A percentile compares a stretch with the other conserved stretches of the same genome.
Evolutionary conservation across 1,140 invertebrate species (phyloP).

Genomic region (Bombus waltoni): DNA sequence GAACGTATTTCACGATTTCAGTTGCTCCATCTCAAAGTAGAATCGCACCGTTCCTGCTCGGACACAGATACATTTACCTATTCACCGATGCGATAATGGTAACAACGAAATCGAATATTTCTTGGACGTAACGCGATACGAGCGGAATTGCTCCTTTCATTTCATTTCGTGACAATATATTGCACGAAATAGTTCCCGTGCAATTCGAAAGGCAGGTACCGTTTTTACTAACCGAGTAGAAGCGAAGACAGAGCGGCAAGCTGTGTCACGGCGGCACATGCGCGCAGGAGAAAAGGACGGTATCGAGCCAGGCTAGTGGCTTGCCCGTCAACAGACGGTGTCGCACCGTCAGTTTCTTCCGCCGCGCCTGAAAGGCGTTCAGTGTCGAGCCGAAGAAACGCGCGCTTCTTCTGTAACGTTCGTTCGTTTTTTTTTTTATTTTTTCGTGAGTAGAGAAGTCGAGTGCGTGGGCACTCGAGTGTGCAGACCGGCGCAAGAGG

Average conservation of each 20-base stretch:
- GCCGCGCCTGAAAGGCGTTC: constrained; percentile 62
- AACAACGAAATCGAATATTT: neutral
- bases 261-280: constrained; percentile 72
- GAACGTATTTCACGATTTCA: neutral
- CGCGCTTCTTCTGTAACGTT: constrained; percentile 26
- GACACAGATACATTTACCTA: neutral
- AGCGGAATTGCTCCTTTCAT: neutral
- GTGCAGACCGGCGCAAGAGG: constrained; percentile 7
- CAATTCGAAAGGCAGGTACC: constrained; percentile 23
- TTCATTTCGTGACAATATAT: neutral
- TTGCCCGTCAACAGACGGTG: constrained; percentile 73
- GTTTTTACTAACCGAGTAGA: constrained; percentile 44
- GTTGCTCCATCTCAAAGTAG: neutral
- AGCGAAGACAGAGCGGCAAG: constrained; percentile 24
- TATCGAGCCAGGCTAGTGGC: constrained; percentile 81
- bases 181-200: neutral
- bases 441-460: neutral
- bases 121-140: neutral
- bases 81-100: neutral
- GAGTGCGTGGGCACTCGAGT: neutral
- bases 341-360: constrained; percentile 70
- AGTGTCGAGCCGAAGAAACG: constrained; percentile 65
- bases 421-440: constrained; percentile 3
- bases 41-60: neutral
- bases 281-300: constrained; percentile 74